phyloP scores from a whole-genome alignment of 2,113 vertebrate genomes.

The Caretta caretta region DNA sequence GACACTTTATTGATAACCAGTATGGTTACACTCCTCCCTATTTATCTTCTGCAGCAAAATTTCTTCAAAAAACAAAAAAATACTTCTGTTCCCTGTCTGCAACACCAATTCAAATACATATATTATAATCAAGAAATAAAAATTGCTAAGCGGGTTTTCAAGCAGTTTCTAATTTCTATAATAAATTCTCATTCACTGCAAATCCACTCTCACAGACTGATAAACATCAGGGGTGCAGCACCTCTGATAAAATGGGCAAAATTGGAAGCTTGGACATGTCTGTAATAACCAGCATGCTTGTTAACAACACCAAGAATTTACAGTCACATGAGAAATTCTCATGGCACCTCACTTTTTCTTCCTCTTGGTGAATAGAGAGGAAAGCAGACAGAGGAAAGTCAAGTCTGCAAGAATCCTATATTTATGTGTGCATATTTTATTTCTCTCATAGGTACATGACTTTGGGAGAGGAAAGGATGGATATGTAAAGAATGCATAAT shows the following conservation, averaged over 20 bases:
- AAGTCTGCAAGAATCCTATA: background rate
- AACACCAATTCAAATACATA: slow-evolving; percentile 23
- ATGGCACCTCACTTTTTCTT: background rate
- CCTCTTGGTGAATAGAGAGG: background rate
- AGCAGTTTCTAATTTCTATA: background rate
- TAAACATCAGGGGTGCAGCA: background rate
- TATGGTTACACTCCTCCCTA: background rate
- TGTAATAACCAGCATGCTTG: background rate
- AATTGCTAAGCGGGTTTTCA: background rate
- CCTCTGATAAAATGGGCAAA: slow-evolving; percentile 11
- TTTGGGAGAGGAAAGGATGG: background rate
- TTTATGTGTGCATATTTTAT: background rate
- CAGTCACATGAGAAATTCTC: background rate
- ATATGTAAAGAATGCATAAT: background rate
- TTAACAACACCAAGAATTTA: background rate
- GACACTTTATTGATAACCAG: background rate
- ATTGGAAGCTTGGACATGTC: background rate
- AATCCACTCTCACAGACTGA: background rate
- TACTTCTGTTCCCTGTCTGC: background rate
- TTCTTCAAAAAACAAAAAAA: background rate
- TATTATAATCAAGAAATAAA: slow-evolving; percentile 1
- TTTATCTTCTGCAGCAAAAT: background rate
- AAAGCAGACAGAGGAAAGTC: background rate
- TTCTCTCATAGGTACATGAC: background rate
- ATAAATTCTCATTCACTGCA: background rate